Evolutionary conservation across 2,888 invertebrate species (phyloP).

Genomic region (Exocentrus adspersus): DNA sequence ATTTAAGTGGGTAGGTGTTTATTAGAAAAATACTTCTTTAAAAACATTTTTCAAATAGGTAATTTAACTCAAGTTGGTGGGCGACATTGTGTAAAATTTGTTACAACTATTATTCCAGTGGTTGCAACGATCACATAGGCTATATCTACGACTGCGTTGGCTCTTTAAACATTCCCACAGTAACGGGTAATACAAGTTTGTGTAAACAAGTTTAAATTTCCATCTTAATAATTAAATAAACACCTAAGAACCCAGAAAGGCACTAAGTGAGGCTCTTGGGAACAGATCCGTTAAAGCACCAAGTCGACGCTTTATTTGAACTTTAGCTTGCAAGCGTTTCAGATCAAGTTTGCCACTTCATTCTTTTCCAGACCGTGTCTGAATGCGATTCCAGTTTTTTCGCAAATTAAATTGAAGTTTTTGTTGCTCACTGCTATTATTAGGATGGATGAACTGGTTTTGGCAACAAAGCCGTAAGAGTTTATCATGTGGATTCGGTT

Average conservation of each 20-base stretch:
- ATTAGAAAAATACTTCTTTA: no score
- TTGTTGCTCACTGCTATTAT: background rate
- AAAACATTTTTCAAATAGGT: no score
- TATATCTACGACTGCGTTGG: no score
- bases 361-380: background rate
- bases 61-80: no score
- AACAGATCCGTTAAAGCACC: slow-evolving; percentile 12
- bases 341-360: background rate
- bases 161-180: background rate
- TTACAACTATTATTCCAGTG: no score
- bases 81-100: no score
- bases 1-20: no score
- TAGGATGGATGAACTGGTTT: background rate
- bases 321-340: background rate
- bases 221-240: slow-evolving; percentile 17
- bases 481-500: background rate
- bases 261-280: slow-evolving; percentile 10
- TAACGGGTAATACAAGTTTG: slow-evolving; percentile 13
- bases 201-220: slow-evolving; percentile 9
- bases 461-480: background rate
- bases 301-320: slow-evolving; percentile 4
- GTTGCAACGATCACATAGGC: no score
- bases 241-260: slow-evolving; percentile 8
- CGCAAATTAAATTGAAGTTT: background rate
- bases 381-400: background rate